Conservation (phyloP, 2,113 vertebrate species). For the Falcunculus frontatus region DNA sequence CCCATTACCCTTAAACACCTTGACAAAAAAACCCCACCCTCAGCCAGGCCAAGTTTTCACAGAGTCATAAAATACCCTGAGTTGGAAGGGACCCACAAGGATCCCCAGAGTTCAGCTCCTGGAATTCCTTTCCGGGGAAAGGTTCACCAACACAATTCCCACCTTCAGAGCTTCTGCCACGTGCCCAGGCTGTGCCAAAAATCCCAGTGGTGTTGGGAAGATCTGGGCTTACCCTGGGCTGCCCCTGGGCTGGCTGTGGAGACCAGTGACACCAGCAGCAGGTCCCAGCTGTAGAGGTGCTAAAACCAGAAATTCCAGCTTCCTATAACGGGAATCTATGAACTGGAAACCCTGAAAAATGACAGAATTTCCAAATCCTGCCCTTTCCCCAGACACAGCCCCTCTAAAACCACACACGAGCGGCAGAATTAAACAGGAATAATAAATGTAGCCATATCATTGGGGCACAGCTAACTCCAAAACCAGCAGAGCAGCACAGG, state of each 20-base stretch:
- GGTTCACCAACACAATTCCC: not conserved
- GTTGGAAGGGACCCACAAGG: not conserved
- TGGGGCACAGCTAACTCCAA: not conserved
- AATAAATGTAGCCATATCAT: not conserved
- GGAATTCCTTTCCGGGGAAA: not conserved
- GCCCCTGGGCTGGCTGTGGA: not conserved
- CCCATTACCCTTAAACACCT: not conserved
- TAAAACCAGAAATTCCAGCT: not conserved
- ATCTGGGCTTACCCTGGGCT: not conserved
- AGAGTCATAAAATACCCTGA: not conserved
- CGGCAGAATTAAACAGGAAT: not conserved
- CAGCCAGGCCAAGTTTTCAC: not conserved
- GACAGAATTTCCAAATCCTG: too few relatives aligned
- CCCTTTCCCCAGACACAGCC: not conserved
- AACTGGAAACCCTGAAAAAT: not conserved
- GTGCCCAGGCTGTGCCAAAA: not conserved
- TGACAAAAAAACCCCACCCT: not conserved
- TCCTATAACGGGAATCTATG: not conserved
- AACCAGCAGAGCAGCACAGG: not conserved
- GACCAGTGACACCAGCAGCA: not conserved
- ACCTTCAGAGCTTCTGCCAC: not conserved
- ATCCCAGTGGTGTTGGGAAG: rapidly evolving
- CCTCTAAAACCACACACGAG: rapidly evolving
- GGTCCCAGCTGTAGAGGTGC: not conserved
- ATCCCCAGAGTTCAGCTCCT: not conserved